Conservation (phyloP, 2,113 vertebrate genomes). For the Casuarius casuarius region DNA sequence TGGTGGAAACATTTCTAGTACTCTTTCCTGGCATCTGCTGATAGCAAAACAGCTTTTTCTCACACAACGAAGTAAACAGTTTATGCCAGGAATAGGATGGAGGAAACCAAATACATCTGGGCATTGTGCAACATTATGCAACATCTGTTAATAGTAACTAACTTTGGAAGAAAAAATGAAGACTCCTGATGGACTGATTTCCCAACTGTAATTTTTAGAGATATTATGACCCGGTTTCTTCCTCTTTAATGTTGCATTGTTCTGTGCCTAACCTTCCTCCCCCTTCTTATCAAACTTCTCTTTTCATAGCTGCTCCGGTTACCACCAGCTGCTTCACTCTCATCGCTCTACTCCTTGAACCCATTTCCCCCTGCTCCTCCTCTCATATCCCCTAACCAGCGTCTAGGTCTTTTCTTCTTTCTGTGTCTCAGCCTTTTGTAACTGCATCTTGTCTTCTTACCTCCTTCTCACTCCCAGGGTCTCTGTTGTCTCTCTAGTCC, state of each 20-base stretch:
- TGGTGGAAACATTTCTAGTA: not conserved
- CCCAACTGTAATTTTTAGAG: not conserved
- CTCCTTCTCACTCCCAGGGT: not conserved
- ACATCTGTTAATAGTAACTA: not conserved
- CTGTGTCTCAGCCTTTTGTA: not conserved
- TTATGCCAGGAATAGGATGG: constrained; percentile 15
- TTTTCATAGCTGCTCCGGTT: not conserved
- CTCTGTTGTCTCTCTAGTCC: not conserved
- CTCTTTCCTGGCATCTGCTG: not conserved
- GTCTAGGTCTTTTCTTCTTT: not conserved
- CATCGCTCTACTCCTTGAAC: not conserved
- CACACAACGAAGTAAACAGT: not conserved
- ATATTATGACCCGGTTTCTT: not conserved
- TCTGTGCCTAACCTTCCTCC: not conserved
- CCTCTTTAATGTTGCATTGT: not conserved
- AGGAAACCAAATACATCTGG: constrained; percentile 14
- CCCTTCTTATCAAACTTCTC: not conserved
- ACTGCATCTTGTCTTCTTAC: not conserved
- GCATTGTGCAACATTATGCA: not conserved
- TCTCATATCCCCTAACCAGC: not conserved
- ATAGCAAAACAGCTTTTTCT: not conserved
- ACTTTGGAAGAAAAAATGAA: not conserved
- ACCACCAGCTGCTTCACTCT: not conserved
- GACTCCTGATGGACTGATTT: not conserved
- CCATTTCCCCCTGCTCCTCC: not conserved